phyloP scores from a whole-genome alignment of 1,140 invertebrate genomes.

The Colletes gigas region DNA sequence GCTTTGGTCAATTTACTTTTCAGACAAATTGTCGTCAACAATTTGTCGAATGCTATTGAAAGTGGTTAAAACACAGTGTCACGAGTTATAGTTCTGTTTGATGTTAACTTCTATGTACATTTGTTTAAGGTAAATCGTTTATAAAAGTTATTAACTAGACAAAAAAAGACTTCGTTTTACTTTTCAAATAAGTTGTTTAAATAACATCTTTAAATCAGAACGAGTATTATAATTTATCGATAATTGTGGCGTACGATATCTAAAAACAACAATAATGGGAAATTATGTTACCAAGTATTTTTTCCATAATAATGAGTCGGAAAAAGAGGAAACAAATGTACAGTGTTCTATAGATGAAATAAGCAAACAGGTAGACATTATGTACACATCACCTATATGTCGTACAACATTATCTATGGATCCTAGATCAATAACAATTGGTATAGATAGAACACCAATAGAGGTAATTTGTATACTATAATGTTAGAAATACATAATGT shows the following conservation, averaged over 20 bases:
- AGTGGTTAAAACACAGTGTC: not conserved
- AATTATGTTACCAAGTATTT: constrained; percentile 64
- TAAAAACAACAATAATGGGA: constrained; percentile 50
- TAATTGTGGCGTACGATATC: not conserved
- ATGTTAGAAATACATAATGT: not conserved
- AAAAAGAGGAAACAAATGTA: constrained; percentile 23
- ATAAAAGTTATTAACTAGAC: not conserved
- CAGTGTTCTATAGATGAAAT: not conserved
- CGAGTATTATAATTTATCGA: not conserved
- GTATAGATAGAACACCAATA: constrained; percentile 74
- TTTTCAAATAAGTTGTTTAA: not conserved
- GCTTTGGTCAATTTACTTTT: constrained; percentile 30
- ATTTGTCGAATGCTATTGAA: not conserved
- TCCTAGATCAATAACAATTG: constrained; percentile 70
- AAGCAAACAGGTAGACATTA: not conserved
- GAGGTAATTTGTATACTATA: constrained; percentile 59
- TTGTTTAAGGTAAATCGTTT: not conserved
- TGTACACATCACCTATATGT: constrained; percentile 63
- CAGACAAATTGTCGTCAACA: not conserved
- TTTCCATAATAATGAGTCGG: constrained; percentile 41
- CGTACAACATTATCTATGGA: constrained; percentile 60
- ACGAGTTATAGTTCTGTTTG: not conserved
- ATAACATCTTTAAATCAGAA: not conserved
- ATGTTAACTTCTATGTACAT: not conserved
- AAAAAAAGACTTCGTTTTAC: not conserved